These are phyloP conservation scores for Semibalanus balanoides DNA, from an alignment of 1,140 invertebrate genomes.

Conservation along the genomic window DNA sequence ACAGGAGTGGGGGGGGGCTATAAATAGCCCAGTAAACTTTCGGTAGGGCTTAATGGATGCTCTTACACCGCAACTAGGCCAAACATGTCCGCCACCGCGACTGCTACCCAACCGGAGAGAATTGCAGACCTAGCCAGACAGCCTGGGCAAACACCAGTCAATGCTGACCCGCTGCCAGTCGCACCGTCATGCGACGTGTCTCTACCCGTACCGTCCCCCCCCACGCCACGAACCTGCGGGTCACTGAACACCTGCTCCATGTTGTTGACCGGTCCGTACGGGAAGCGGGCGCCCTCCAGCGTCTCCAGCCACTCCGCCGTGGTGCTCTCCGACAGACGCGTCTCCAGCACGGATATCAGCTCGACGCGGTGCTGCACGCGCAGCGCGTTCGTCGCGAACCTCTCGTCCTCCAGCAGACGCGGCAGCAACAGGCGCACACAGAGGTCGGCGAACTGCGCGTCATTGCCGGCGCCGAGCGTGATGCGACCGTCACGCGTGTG, in stretches of 20 bases:
- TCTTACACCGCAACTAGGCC: too few species aligned
- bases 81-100: too few species aligned
- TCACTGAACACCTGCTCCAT: conserved; percentile 75
- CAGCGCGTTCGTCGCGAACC: conserved; percentile 52
- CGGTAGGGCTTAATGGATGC: too few species aligned
- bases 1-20: too few species aligned
- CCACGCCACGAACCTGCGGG: conserved; percentile 46
- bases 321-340: conserved; percentile 47
- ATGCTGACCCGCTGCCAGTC: too few species aligned
- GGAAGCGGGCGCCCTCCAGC: conserved; percentile 60
- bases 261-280: conserved; percentile 78
- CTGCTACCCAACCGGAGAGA: too few species aligned
- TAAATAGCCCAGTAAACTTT: too few species aligned
- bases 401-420: conserved; percentile 43
- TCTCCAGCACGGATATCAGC: conserved; percentile 46
- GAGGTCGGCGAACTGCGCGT: conserved; percentile 32
- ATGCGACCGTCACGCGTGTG: conserved; percentile 58
- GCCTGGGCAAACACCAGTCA: too few species aligned
- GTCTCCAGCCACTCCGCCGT: conserved; percentile 58
- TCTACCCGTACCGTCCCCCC: too few species aligned
- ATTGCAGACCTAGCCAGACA: too few species aligned
- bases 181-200: too few species aligned
- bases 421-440: conserved; percentile 46
- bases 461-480: conserved; percentile 60
- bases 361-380: conserved; percentile 60